Percentiles rank a stretch among this genome's conserved stretches.
Conservation (phyloP, 2,113 vertebrate genomes). For the Aptenodytes forsteri region DNA sequence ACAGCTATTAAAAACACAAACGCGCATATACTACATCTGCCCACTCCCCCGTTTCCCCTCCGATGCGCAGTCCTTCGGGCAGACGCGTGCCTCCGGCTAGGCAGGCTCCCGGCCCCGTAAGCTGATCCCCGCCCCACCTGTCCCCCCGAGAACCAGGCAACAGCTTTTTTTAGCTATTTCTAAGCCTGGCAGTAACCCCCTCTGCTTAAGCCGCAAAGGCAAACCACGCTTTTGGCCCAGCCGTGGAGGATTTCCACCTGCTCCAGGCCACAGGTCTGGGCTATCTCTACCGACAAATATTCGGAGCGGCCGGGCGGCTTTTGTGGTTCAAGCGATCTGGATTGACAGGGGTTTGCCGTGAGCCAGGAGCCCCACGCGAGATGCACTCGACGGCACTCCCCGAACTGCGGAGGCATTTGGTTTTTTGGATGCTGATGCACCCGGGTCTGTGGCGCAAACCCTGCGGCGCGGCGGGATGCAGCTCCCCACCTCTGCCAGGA, state of each 20-base stretch:
- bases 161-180: constrained; percentile 68
- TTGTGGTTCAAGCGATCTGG: neutral
- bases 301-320: fast-evolving
- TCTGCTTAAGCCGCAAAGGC: neutral
- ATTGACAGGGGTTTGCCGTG: neutral
- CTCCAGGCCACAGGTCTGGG: neutral
- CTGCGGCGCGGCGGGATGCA: fast-evolving
- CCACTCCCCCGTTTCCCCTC: neutral
- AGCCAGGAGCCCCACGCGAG: fast-evolving
- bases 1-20: neutral
- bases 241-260: constrained; percentile 30
- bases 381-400: fast-evolving
- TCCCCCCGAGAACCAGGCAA: neutral
- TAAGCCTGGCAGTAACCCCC: neutral
- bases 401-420: fast-evolving
- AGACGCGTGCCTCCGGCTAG: neutral
- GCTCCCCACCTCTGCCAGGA: neutral
- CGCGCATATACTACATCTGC: neutral
- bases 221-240: neutral
- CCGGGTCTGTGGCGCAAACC: fast-evolving
- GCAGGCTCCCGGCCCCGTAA: constrained; percentile 31
- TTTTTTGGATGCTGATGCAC: neutral
- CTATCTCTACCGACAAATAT: neutral
- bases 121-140: constrained; percentile 54
- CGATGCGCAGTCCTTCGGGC: neutral